Conservation (phyloP, 1,140 invertebrate genomes). For the Potamilus streckersoni region DNA sequence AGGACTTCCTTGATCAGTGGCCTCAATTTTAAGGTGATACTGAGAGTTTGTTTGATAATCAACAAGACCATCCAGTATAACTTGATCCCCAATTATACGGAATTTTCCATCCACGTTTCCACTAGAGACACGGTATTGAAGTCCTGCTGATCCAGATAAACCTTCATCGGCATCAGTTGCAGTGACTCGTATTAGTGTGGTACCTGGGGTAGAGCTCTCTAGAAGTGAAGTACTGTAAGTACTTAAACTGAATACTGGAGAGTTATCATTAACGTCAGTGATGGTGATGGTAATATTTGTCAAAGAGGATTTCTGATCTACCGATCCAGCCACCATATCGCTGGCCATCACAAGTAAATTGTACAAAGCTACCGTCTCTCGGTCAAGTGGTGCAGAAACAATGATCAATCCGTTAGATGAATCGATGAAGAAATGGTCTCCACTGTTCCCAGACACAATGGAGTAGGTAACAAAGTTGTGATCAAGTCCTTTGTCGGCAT, state of each 20-base stretch:
- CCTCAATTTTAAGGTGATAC: slow-evolving; percentile 27
- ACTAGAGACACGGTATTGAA: slow-evolving; percentile 21
- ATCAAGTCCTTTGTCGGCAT: slow-evolving; percentile 35
- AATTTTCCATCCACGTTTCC: slow-evolving; percentile 29
- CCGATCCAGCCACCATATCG: slow-evolving; percentile 35
- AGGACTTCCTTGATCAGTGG: slow-evolving; percentile 35
- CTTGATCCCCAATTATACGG: slow-evolving; percentile 9
- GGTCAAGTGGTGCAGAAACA: slow-evolving; percentile 25
- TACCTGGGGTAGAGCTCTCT: slow-evolving; percentile 37
- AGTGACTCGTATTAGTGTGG: slow-evolving; percentile 24
- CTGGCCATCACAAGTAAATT: slow-evolving; percentile 29
- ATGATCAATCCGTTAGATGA: slow-evolving; percentile 30
- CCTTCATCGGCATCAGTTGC: slow-evolving; percentile 36
- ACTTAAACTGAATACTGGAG: slow-evolving; percentile 76
- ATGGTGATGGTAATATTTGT: slow-evolving; percentile 75
- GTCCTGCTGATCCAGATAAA: slow-evolving; percentile 9
- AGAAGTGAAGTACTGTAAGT: slow-evolving; percentile 26
- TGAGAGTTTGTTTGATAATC: slow-evolving; percentile 18
- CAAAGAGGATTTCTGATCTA: slow-evolving; percentile 9
- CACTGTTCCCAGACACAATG: slow-evolving; percentile 34
- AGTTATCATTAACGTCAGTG: slow-evolving; percentile 91
- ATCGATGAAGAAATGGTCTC: slow-evolving; percentile 37
- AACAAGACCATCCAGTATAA: slow-evolving; percentile 21
- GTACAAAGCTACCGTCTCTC: slow-evolving; percentile 29
- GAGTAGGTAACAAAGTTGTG: slow-evolving; percentile 36